Percentiles rank a stretch among this genome's conserved stretches.
phyloP scores from a whole-genome alignment of 2,797 vertebrate species.

The Fistularia commersonii region DNA sequence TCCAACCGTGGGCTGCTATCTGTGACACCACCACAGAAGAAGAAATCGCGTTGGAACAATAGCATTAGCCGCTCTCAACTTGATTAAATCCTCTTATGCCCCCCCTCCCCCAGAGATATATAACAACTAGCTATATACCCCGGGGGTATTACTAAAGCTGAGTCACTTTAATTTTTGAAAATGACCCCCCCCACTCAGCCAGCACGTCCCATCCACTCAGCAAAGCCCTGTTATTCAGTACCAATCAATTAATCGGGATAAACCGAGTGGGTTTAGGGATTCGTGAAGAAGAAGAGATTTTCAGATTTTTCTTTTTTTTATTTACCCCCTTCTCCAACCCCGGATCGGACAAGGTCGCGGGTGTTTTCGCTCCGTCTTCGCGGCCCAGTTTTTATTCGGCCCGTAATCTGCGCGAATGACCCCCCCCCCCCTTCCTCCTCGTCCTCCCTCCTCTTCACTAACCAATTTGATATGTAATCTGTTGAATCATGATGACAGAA shows the following conservation, averaged over 20 bases:
- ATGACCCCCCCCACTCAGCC: background rate
- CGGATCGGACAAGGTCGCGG: constrained; percentile 52
- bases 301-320: no score
- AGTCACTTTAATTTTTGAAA: constrained; percentile 72
- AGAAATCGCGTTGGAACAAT: constrained; percentile 68
- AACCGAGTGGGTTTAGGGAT: no score
- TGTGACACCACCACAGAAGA: constrained; percentile 54
- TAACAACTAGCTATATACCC: constrained; percentile 68
- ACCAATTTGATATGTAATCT: constrained; percentile 70
- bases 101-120: constrained; percentile 31
- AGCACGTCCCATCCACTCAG: no score
- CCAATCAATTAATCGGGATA: no score
- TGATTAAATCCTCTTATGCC: constrained; percentile 75
- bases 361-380: constrained; percentile 34
- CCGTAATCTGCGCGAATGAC: constrained; percentile 65
- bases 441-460: no score
- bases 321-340: constrained; percentile 33
- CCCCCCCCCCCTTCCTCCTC: constrained; percentile 60
- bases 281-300: no score
- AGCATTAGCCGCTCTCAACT: constrained; percentile 68
- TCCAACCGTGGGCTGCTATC: constrained; percentile 57
- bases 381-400: constrained; percentile 43
- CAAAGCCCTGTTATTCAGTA: no score
- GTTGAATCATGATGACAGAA: constrained; percentile 66
- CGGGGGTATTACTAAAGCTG: constrained; percentile 58